phyloP scores from a whole-genome alignment of 2,797 vertebrate species.

The Paguma larvata region DNA sequence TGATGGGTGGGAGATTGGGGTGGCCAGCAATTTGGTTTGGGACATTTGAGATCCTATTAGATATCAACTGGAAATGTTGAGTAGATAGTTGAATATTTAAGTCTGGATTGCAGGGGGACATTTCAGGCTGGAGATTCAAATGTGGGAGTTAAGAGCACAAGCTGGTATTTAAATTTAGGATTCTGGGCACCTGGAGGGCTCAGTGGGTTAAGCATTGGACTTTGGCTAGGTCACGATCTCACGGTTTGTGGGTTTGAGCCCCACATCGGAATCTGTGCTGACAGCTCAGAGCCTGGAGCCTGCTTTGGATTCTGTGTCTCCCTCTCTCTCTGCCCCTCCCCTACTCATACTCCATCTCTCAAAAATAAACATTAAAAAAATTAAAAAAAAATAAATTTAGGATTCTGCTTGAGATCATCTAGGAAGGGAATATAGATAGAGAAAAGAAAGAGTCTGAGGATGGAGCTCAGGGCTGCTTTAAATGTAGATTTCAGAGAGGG shows the following conservation, averaged over 20 bases:
- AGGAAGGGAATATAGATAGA: not conserved
- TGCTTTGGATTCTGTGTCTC: no score
- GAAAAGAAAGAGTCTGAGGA: not conserved
- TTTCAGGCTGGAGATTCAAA: constrained; percentile 36
- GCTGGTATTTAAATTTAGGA: not conserved
- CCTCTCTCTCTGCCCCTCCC: no score
- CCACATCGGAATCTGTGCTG: no score
- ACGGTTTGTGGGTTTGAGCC: no score
- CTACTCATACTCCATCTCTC: no score
- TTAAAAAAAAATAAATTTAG: not conserved
- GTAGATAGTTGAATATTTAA: not conserved
- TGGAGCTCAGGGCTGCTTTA: not conserved
- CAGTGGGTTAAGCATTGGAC: no score
- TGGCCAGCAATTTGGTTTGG: not conserved
- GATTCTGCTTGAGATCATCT: not conserved
- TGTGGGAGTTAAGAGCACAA: not conserved
- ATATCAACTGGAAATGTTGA: not conserved
- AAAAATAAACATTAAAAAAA: no score
- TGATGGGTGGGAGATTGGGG: not conserved
- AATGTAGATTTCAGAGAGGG: not conserved
- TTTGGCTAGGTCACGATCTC: no score
- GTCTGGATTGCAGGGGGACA: not conserved
- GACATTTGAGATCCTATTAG: not conserved
- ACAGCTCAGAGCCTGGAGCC: no score
- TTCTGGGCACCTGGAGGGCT: not conserved